Evolutionary conservation across 2,797 vertebrate species (phyloP).

Genomic region (Manis javanica): DNA sequence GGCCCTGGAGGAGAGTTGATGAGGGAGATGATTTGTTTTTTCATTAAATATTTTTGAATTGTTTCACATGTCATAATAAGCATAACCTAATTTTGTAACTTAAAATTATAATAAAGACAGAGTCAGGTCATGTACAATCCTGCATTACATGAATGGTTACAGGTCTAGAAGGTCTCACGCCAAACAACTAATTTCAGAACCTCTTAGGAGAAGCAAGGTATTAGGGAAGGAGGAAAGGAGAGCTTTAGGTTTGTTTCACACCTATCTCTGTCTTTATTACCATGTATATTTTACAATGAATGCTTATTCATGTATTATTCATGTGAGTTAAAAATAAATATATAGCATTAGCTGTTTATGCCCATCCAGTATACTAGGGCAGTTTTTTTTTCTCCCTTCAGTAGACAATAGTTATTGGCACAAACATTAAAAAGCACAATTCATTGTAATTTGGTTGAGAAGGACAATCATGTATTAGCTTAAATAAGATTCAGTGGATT

Average conservation of each 20-base stretch:
- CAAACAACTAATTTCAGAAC: not conserved
- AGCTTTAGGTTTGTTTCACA: not conserved
- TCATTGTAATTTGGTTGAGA: conserved; percentile 57
- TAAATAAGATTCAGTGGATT: conserved; percentile 9
- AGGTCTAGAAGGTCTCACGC: not conserved
- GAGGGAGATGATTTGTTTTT: not conserved
- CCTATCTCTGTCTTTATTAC: conserved; percentile 12
- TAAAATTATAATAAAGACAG: not conserved
- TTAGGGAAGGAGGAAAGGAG: not conserved
- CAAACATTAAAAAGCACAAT: conserved; percentile 32
- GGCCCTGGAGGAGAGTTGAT: not conserved
- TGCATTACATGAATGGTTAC: not conserved
- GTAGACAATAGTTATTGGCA: conserved; percentile 53
- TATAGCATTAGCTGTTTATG: not conserved
- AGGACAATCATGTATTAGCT: conserved; percentile 48
- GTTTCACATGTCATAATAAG: not conserved
- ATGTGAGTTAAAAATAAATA: conserved; percentile 33
- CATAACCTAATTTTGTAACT: not conserved
- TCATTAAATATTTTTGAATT: not conserved
- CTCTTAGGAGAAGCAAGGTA: not conserved
- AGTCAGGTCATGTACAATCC: not conserved
- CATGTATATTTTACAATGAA: not conserved
- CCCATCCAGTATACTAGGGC: not conserved
- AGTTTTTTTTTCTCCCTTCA: not conserved
- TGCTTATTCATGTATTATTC: not conserved